Conservation (phyloP, 2,797 vertebrate species). For the Schizopygopsis pylzovi region DNA sequence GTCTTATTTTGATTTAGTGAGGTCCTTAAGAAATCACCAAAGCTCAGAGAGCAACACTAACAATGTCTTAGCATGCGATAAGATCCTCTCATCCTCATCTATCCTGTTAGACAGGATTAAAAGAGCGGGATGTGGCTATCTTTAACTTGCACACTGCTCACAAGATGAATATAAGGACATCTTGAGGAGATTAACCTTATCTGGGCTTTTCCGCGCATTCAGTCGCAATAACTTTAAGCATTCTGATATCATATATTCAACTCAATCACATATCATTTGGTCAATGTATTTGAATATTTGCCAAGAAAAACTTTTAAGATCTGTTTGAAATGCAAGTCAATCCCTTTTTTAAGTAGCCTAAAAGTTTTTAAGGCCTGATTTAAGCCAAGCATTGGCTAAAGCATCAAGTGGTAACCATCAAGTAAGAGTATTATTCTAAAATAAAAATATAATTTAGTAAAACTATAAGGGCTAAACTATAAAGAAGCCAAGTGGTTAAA, state of each 20-base stretch:
- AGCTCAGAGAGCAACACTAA: not conserved
- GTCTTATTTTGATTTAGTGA: not conserved
- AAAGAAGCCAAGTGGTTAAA: not conserved
- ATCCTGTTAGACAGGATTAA: slow-evolving; percentile 42
- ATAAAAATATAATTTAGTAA: not conserved
- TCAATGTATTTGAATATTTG: not conserved
- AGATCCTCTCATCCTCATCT: not conserved
- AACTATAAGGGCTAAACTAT: not conserved
- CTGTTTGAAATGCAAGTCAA: not conserved
- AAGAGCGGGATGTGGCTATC: slow-evolving; percentile 22
- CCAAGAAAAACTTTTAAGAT: not conserved
- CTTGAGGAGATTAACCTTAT: not conserved
- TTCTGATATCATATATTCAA: not conserved
- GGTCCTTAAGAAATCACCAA: not conserved
- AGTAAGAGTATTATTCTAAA: too few species aligned
- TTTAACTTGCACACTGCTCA: slow-evolving; percentile 13
- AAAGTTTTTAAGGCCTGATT: too few species aligned
- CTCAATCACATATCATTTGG: not conserved
- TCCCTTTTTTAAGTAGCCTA: too few species aligned
- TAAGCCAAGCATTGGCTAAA: too few species aligned
- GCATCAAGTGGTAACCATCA: too few species aligned
- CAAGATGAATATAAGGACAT: not conserved
- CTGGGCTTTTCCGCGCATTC: not conserved
- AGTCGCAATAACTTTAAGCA: not conserved
- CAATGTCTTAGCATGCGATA: not conserved